These are phyloP conservation scores for Todiramphus saurophagus DNA, from an alignment of 2,113 vertebrate species.

Conservation along the genomic window DNA sequence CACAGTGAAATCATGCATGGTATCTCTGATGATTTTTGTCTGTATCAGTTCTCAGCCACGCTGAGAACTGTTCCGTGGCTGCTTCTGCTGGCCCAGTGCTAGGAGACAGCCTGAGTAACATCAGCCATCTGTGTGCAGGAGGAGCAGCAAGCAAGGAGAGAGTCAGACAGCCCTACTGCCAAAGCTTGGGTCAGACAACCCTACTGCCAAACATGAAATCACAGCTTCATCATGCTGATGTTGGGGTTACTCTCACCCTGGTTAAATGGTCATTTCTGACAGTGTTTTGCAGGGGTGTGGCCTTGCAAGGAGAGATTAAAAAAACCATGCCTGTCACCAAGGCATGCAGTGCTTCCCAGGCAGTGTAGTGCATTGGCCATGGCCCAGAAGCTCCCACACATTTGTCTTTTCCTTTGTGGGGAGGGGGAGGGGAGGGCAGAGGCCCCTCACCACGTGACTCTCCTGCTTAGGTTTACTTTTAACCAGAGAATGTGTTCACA, in stretches of 20 bases:
- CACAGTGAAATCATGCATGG: neutral
- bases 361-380: neutral
- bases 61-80: neutral
- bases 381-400: neutral
- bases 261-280: neutral
- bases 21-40: neutral
- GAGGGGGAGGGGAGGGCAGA: neutral
- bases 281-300: neutral
- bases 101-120: neutral
- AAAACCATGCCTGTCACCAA: neutral
- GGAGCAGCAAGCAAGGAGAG: neutral
- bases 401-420: neutral
- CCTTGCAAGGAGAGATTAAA: neutral
- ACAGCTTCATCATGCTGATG: neutral
- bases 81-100: neutral
- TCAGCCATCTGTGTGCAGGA: neutral
- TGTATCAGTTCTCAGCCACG: neutral
- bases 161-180: too few relatives aligned
- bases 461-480: slow-evolving; percentile 44
- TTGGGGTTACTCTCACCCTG: neutral
- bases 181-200: neutral
- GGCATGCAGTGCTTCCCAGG: neutral
- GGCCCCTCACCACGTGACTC: neutral
- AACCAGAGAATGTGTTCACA: neutral
- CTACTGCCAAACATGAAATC: neutral